phyloP scores from a whole-genome alignment of 2,113 vertebrate species.

The Seriola rivoliana region DNA sequence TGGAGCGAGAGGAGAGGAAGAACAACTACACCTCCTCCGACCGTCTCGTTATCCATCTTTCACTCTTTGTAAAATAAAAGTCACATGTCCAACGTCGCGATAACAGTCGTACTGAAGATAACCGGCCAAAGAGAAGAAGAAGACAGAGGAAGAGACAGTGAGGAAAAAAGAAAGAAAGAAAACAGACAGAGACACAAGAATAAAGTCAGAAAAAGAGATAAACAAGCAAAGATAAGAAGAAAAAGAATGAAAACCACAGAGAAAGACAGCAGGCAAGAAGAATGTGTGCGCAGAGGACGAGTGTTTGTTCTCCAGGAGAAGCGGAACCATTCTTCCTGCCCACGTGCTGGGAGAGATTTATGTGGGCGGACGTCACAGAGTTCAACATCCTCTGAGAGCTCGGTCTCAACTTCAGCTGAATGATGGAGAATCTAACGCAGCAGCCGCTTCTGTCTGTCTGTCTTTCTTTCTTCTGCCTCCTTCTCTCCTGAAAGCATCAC shows the following conservation, averaged over 20 bases:
- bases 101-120: no score
- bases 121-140: no score
- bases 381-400: slow-evolving; percentile 1
- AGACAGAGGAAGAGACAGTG: no score
- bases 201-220: background rate
- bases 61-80: background rate
- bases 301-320: background rate
- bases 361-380: slow-evolving; percentile 38
- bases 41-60: background rate
- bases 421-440: background rate
- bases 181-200: no score
- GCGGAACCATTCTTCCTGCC: slow-evolving; percentile 40
- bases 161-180: no score
- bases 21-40: background rate
- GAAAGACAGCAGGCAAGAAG: background rate
- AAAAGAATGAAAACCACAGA: background rate
- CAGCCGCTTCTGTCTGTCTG: background rate
- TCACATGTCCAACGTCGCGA: background rate
- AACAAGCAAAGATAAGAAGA: background rate
- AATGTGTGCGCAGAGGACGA: background rate
- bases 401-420: background rate
- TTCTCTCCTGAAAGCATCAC: background rate
- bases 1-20: background rate
- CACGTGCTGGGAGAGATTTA: slow-evolving; percentile 31
- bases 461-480: background rate